Evolutionary conservation across 2,888 invertebrate genomes (phyloP).

Genomic region (Philopedon plagiatum): DNA sequence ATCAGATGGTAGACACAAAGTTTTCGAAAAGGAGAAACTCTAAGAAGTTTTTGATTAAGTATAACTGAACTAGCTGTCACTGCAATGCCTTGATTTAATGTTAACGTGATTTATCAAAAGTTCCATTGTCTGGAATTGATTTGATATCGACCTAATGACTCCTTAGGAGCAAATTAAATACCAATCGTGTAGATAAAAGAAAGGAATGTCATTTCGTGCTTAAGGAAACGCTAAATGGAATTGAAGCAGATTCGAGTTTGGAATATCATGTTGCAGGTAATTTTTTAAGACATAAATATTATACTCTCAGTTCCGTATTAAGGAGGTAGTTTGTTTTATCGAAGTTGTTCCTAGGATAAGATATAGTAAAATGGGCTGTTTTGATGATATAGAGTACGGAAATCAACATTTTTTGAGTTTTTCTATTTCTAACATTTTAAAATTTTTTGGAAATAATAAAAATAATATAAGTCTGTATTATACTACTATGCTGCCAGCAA

Average conservation of each 20-base stretch:
- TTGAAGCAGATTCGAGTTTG: slow-evolving; percentile 11
- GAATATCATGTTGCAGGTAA: slow-evolving; percentile 6
- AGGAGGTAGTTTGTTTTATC: too few species aligned
- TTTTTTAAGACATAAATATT: background rate
- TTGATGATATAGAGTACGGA: too few species aligned
- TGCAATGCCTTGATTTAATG: slow-evolving; percentile 14
- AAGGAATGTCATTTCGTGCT: background rate
- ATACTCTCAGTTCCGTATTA: too few species aligned
- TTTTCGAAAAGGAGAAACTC: slow-evolving; percentile 11
- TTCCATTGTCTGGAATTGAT: slow-evolving; percentile 15
- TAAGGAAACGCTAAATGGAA: slow-evolving; percentile 22
- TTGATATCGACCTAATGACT: slow-evolving; percentile 1
- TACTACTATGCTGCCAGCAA: too few species aligned
- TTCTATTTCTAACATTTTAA: too few species aligned
- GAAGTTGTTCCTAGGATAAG: too few species aligned
- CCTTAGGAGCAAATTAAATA: background rate
- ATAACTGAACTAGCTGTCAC: background rate
- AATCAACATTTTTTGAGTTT: too few species aligned
- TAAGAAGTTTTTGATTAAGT: slow-evolving; percentile 24
- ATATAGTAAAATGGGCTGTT: too few species aligned
- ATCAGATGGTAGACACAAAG: slow-evolving; percentile 24
- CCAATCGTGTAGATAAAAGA: background rate
- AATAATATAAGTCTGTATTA: too few species aligned
- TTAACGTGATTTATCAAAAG: slow-evolving; percentile 13
- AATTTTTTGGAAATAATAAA: too few species aligned